phyloP scores from a whole-genome alignment of 2,888 invertebrate species.

The Oligia latruncula region DNA sequence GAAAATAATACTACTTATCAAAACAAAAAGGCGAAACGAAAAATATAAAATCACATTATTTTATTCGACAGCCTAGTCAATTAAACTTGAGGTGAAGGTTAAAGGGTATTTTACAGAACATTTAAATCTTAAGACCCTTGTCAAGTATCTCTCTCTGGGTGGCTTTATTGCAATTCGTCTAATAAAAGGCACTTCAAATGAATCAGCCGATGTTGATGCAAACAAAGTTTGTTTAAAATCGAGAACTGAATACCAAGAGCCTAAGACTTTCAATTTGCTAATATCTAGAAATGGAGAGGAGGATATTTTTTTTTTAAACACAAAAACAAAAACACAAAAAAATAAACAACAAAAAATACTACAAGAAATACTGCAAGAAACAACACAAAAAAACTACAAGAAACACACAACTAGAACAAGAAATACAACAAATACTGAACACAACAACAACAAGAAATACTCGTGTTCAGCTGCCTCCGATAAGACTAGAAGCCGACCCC shows the following conservation, averaged over 20 bases:
- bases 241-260: background rate
- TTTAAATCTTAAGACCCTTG: background rate
- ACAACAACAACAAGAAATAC: too few species aligned
- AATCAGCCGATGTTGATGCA: slow-evolving; percentile 5
- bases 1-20: background rate
- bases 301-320: background rate
- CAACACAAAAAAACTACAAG: too few species aligned
- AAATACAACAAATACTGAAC: too few species aligned
- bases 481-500: too few species aligned
- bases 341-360: too few species aligned
- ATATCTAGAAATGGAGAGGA: background rate
- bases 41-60: background rate
- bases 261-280: background rate
- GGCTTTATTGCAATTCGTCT: background rate
- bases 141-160: too few species aligned
- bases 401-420: too few species aligned
- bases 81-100: background rate
- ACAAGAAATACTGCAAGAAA: too few species aligned
- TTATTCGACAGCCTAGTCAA: background rate
- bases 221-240: background rate
- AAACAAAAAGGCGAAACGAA: too few species aligned
- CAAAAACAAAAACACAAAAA: too few species aligned
- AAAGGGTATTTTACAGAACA: background rate
- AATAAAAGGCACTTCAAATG: background rate
- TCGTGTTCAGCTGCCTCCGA: too few species aligned